phyloP scores from a whole-genome alignment of 2,888 invertebrate species.

The Drosophila cognata region DNA sequence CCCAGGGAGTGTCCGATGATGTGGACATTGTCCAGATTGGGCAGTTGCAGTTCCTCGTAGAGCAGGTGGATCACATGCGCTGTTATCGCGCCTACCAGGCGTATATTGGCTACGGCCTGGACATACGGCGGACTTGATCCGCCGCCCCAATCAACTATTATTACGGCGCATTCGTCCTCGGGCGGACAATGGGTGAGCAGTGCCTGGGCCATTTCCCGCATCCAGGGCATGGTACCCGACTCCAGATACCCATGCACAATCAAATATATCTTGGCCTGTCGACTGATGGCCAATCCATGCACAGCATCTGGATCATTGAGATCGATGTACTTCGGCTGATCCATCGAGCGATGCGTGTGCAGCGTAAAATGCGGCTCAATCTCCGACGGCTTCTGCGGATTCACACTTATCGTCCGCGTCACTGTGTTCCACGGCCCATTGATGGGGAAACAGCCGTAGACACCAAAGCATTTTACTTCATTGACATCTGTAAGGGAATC shows the following conservation, averaged over 20 bases:
- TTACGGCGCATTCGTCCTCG: constrained; percentile 90
- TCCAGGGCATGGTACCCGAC: constrained; percentile 89
- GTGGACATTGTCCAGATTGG: constrained; percentile 89
- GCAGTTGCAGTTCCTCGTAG: constrained; percentile 86
- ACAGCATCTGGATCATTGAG: constrained; percentile 89
- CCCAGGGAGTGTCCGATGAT: constrained; percentile 95
- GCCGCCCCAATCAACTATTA: constrained; percentile 93
- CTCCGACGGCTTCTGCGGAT: constrained; percentile 90
- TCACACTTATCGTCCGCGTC: constrained; percentile 91
- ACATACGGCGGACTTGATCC: constrained; percentile 95
- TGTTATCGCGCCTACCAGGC: constrained; percentile 93
- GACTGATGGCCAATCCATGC: constrained; percentile 87
- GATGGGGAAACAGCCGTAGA: constrained; percentile 93
- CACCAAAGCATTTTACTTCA: constrained; percentile 90
- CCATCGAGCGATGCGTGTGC: constrained; percentile 86
- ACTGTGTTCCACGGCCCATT: constrained; percentile 92
- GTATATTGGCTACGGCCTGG: constrained; percentile 95
- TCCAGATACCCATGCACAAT: constrained; percentile 95
- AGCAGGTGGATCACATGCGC: constrained; percentile 89
- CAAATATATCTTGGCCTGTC: constrained; percentile 89
- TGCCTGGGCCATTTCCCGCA: constrained; percentile 89
- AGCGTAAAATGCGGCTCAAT: constrained; percentile 87
- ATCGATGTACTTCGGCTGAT: constrained; percentile 87
- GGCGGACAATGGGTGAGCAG: constrained; percentile 87
- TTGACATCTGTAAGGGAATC: constrained; percentile 74